These are phyloP conservation scores for Drosophila ochracea DNA, from an alignment of 2,888 invertebrate genomes.

Conservation along the genomic window DNA sequence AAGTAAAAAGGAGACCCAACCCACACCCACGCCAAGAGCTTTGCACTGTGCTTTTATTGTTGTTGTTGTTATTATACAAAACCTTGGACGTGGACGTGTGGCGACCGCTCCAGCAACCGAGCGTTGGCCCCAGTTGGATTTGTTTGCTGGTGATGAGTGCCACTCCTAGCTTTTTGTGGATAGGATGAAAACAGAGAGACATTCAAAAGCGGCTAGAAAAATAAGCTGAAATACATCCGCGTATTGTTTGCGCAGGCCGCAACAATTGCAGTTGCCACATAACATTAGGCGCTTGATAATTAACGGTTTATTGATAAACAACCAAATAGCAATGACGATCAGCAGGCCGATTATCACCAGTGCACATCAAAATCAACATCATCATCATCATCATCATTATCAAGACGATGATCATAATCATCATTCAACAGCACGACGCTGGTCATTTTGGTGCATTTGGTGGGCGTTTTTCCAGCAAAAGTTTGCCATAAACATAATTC, in stretches of 20 bases:
- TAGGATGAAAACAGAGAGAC: constrained; percentile 46
- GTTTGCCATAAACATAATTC: constrained; percentile 74
- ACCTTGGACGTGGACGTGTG: constrained; percentile 73
- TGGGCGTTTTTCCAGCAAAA: constrained; percentile 53
- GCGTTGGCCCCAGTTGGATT: constrained; percentile 66
- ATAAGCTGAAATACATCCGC: constrained; percentile 66
- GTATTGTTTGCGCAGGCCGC: constrained; percentile 65
- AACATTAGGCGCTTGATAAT: constrained; percentile 68
- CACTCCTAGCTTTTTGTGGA: constrained; percentile 73
- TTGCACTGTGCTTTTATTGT: constrained; percentile 40
- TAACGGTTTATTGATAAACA: constrained; percentile 78
- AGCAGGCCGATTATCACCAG: constrained; percentile 44
- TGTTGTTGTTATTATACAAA: constrained; percentile 61
- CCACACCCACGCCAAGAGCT: constrained; percentile 69
- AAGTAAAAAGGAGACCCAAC: constrained; percentile 39
- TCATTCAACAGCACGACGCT: constrained; percentile 6
- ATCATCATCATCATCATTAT: background rate
- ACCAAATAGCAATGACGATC: constrained; percentile 51
- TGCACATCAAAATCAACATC: constrained; percentile 16
- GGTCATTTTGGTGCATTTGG: constrained; percentile 49
- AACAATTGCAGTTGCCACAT: constrained; percentile 39
- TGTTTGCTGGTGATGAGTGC: constrained; percentile 66
- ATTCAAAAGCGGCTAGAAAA: constrained; percentile 18
- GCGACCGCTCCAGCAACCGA: constrained; percentile 56
- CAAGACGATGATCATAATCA: constrained; percentile 6